Evolutionary conservation across 2,797 vertebrate genomes (phyloP).

Genomic region (Echiichthys vipera): DNA sequence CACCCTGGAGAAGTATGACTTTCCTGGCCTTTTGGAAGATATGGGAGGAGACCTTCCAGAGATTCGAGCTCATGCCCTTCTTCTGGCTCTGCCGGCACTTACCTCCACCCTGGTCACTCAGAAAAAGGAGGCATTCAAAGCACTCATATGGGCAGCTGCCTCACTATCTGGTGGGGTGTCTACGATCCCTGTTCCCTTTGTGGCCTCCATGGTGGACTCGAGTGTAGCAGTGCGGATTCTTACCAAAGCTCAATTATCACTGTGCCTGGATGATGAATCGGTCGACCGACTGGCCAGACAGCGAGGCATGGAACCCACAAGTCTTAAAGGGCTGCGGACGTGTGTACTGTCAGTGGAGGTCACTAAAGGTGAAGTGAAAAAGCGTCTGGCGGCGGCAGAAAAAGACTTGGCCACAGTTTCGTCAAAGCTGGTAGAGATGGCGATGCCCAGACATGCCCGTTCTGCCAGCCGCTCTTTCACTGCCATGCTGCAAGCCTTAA

Average conservation of each 20-base stretch:
- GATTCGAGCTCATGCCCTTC: slow-evolving; percentile 77
- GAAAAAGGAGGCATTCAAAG: slow-evolving; percentile 82
- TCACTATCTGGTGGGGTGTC: slow-evolving; percentile 82
- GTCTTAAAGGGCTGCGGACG: slow-evolving; percentile 72
- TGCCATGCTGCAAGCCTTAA: slow-evolving; percentile 80
- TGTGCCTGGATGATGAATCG: slow-evolving; percentile 79
- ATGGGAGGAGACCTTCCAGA: slow-evolving; percentile 78
- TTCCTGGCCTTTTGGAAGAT: slow-evolving; percentile 72
- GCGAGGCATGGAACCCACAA: slow-evolving; percentile 44
- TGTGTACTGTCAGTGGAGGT: slow-evolving; percentile 77
- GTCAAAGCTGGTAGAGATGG: slow-evolving; percentile 74
- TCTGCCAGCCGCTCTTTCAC: slow-evolving; percentile 77
- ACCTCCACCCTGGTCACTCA: slow-evolving; percentile 68
- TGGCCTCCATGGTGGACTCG: slow-evolving; percentile 82
- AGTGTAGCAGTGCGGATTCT: slow-evolving; percentile 78
- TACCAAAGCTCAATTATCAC: slow-evolving; percentile 75
- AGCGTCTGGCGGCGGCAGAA: slow-evolving; percentile 70
- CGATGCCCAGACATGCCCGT: slow-evolving; percentile 77
- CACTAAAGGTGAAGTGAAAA: slow-evolving; percentile 79
- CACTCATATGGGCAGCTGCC: slow-evolving; percentile 80
- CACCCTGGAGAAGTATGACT: slow-evolving; percentile 76
- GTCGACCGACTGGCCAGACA: slow-evolving; percentile 71
- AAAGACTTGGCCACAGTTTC: slow-evolving; percentile 67
- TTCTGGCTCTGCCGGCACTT: slow-evolving; percentile 79
- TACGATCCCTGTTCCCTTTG: slow-evolving; percentile 80